Conservation (phyloP, 1,140 invertebrate genomes). For the Prorops nasuta region DNA sequence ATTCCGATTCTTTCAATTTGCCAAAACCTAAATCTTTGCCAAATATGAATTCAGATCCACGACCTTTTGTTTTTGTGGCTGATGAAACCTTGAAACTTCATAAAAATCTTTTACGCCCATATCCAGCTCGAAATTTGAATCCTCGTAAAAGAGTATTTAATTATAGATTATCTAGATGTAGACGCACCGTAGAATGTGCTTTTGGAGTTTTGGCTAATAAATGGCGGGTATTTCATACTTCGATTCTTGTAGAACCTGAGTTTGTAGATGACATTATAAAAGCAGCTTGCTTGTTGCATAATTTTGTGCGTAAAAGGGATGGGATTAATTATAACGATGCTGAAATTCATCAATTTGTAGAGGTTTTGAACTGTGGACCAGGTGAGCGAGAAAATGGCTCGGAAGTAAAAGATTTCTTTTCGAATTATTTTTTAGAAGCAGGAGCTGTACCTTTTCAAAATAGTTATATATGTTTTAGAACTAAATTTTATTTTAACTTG, state of each 20-base stretch:
- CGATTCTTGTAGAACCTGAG: background rate
- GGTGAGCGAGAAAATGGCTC: background rate
- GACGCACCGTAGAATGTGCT: slow-evolving; percentile 1
- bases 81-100: slow-evolving; percentile 8
- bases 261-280: background rate
- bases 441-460: background rate
- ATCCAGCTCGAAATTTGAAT: background rate
- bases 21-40: background rate
- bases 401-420: background rate
- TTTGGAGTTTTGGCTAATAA: slow-evolving; percentile 9
- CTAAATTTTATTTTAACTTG: no score
- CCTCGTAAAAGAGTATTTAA: slow-evolving; percentile 7
- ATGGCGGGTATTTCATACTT: slow-evolving; percentile 10
- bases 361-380: background rate
- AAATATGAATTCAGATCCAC: background rate
- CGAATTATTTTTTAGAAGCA: background rate
- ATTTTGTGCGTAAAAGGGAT: background rate
- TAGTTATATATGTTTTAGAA: background rate
- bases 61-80: background rate
- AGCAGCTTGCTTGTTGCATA: background rate
- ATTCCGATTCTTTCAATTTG: background rate
- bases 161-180: slow-evolving; percentile 4
- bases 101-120: background rate
- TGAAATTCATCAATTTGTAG: background rate
- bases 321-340: background rate